These are phyloP conservation scores for Pseudomugil tenellus DNA, from an alignment of 2,797 vertebrate species.

Conservation along the genomic window DNA sequence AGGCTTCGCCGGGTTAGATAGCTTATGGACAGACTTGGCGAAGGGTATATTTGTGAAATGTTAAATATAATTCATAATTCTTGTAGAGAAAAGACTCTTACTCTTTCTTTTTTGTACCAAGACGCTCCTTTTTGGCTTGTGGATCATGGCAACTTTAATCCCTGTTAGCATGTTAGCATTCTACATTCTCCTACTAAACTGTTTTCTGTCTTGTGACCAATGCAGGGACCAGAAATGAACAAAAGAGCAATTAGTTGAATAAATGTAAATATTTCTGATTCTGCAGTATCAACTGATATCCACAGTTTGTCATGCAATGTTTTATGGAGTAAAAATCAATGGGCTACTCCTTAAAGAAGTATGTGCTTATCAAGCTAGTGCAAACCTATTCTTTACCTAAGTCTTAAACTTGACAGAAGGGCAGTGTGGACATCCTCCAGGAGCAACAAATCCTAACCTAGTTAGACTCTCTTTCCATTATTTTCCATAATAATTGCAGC, in stretches of 20 bases:
- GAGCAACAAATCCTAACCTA: slow-evolving; percentile 43
- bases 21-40: background rate
- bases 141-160: background rate
- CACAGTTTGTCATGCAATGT: background rate
- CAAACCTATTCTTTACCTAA: slow-evolving; percentile 19
- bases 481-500: slow-evolving; percentile 37
- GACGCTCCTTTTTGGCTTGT: background rate
- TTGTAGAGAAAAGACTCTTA: background rate
- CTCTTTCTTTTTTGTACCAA: background rate
- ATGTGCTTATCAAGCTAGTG: background rate
- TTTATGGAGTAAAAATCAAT: background rate
- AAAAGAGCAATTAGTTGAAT: background rate
- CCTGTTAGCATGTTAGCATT: background rate
- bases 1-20: background rate
- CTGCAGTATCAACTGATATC: background rate
- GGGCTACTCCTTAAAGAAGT: slow-evolving; percentile 19
- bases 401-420: slow-evolving; percentile 13
- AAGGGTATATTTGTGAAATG: background rate
- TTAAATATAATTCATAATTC: background rate
- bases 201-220: background rate
- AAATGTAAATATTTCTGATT: background rate
- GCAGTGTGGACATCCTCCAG: slow-evolving; percentile 35
- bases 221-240: no score
- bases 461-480: slow-evolving; percentile 37
- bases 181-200: background rate